These are phyloP conservation scores for Hypotaenidia okinawae DNA, from an alignment of 2,797 vertebrate species.

Conservation along the genomic window DNA sequence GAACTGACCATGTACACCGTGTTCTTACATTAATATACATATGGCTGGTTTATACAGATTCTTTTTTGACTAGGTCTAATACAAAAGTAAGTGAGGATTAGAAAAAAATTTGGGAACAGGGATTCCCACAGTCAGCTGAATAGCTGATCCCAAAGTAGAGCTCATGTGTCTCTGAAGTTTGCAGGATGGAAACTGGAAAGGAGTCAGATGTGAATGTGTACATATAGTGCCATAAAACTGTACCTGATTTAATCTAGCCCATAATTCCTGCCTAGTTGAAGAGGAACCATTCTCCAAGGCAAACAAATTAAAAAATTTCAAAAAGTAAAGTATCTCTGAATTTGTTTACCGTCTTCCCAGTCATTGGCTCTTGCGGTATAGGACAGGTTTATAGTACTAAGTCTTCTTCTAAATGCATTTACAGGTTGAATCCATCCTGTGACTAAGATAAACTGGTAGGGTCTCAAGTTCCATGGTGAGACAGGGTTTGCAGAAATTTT, in stretches of 20 bases:
- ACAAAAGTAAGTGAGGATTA: neutral
- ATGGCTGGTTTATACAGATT: neutral
- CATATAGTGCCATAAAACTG: neutral
- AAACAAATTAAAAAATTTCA: neutral
- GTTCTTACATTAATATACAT: slow-evolving; percentile 16
- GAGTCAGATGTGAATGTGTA: neutral
- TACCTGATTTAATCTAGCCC: neutral
- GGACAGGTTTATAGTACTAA: neutral
- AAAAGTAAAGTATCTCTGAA: neutral
- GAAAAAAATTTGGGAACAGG: neutral
- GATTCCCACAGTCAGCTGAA: neutral
- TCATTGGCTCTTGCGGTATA: neutral
- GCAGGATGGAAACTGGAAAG: neutral
- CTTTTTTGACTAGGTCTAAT: neutral
- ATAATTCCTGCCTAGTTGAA: neutral
- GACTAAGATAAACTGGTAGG: neutral
- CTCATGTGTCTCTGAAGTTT: neutral
- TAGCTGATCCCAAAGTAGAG: neutral
- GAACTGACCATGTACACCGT: neutral
- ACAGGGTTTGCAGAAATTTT: neutral
- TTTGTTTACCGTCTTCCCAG: neutral
- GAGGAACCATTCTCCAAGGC: neutral
- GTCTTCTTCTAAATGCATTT: neutral
- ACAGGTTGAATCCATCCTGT: neutral
- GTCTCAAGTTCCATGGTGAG: neutral